A percentile compares a stretch with the other conserved stretches of the same genome.
Conservation (phyloP, 2,113 vertebrate genomes). For the Sprattus sprattus region DNA sequence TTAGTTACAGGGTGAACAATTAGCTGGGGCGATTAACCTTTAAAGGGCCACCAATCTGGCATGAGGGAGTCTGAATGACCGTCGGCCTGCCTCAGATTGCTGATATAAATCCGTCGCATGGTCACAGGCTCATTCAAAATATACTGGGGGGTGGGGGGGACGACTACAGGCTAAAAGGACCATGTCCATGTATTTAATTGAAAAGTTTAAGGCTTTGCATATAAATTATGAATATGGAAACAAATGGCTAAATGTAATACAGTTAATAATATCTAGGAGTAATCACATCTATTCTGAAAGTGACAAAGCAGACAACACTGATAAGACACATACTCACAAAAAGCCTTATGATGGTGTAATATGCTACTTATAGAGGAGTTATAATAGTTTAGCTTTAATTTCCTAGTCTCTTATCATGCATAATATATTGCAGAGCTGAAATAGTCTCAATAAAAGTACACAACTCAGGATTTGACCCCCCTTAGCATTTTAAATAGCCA, state of each 20-base stretch:
- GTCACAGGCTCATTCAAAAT: constrained; percentile 57
- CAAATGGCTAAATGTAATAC: not conserved
- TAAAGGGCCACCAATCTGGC: constrained; percentile 64
- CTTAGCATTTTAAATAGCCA: constrained; percentile 34
- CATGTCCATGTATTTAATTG: not conserved
- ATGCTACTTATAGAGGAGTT: not conserved
- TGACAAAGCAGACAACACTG: not conserved
- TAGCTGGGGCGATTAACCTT: constrained; percentile 74
- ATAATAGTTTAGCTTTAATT: not conserved
- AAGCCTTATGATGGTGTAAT: not conserved
- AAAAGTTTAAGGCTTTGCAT: not conserved
- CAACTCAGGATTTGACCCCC: not conserved
- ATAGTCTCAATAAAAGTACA: not conserved
- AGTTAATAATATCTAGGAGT: not conserved
- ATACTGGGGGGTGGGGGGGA: constrained; percentile 40
- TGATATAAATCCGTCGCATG: constrained; percentile 68
- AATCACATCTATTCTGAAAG: not conserved
- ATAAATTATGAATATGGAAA: not conserved
- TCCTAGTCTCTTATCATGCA: not conserved
- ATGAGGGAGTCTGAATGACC: constrained; percentile 66
- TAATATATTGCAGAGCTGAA: not conserved
- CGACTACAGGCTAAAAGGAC: constrained; percentile 10
- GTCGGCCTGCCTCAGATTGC: constrained; percentile 39
- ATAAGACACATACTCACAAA: not conserved
- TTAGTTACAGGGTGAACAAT: constrained; percentile 71